Conservation (phyloP, 2,797 vertebrate species). For the Erpetoichthys calabaricus region DNA sequence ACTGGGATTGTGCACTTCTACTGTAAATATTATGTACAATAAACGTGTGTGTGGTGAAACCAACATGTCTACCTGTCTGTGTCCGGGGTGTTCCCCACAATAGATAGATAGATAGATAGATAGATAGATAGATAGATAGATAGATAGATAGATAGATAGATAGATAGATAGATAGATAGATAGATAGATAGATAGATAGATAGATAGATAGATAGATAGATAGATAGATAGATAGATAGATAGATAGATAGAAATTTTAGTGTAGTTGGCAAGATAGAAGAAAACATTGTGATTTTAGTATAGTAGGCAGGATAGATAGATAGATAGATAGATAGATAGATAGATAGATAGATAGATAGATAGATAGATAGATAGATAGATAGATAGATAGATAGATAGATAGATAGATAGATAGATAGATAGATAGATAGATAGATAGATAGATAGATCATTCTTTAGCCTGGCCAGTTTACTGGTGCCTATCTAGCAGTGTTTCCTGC, state of each 20-base stretch:
- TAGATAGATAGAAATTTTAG: neutral
- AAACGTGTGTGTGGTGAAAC: too few species aligned
- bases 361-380: neutral
- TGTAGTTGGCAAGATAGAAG: constrained; percentile 84
- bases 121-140: neutral
- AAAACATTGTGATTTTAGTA: constrained; percentile 41
- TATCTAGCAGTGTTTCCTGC: too few species aligned
- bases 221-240: neutral
- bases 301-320: neutral
- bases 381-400: neutral
- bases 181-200: neutral
- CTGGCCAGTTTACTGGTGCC: too few species aligned
- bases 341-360: neutral
- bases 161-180: neutral
- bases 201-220: neutral
- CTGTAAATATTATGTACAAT: too few species aligned
- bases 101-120: constrained; percentile 1
- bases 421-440: neutral
- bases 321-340: neutral
- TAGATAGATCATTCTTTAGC: too few species aligned
- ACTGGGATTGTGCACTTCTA: too few species aligned
- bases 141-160: neutral
- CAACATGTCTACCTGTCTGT: too few species aligned
- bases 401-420: neutral
- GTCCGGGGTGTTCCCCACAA: too few species aligned